Percentiles rank a stretch among this genome's conserved stretches.
phyloP scores from a whole-genome alignment of 2,797 vertebrate genomes.

The Sebastes taczanowskii region DNA sequence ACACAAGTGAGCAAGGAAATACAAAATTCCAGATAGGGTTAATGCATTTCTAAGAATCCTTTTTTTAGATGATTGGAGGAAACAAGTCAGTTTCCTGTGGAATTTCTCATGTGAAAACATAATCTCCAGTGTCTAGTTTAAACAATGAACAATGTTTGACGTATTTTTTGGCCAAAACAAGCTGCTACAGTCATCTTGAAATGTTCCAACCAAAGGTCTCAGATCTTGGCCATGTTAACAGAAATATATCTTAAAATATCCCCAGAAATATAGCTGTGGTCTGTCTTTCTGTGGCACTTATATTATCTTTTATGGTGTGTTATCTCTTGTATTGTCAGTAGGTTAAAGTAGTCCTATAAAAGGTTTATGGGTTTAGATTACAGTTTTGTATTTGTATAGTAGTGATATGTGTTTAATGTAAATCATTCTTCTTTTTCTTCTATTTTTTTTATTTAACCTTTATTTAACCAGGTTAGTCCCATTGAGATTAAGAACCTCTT shows the following conservation, averaged over 20 bases:
- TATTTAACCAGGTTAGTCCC: too few species aligned
- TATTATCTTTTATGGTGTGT: slow-evolving; percentile 2
- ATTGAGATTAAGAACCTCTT: too few species aligned
- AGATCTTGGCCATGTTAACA: not conserved
- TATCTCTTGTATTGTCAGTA: not conserved
- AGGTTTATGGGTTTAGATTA: not conserved
- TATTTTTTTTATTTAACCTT: not conserved
- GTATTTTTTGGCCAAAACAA: not conserved
- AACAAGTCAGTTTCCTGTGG: not conserved
- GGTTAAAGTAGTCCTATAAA: not conserved
- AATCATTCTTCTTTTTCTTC: not conserved
- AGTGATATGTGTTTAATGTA: not conserved
- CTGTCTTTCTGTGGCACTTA: not conserved
- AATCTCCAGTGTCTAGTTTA: not conserved
- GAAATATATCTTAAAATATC: not conserved
- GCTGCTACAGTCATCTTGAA: not conserved
- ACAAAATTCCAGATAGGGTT: not conserved
- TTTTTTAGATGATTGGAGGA: not conserved
- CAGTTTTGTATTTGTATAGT: not conserved
- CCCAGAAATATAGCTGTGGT: not conserved
- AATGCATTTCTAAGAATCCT: not conserved
- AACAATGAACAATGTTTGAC: not conserved
- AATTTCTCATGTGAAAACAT: not conserved
- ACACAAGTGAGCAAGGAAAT: slow-evolving; percentile 4
- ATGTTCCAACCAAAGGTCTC: not conserved